Evolutionary conservation across 2,113 vertebrate genomes (phyloP), one percentile per base, ranked within the genome.

Genomic region (Alethe castanea): DNA sequence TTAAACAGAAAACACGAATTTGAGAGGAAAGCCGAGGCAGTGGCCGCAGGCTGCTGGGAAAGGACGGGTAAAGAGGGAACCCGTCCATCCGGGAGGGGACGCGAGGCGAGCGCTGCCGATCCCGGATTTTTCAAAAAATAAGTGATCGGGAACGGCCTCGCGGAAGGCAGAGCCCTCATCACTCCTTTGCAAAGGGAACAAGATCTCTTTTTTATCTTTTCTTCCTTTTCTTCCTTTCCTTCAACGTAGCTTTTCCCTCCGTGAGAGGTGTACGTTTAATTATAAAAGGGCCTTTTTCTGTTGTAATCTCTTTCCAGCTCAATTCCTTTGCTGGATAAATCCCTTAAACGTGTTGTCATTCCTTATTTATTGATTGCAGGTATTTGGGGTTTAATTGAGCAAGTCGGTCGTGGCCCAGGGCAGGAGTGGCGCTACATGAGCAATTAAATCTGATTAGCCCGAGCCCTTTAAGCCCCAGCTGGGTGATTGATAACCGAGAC

Each of bases 361-460:
- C 97, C 96, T 97, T 97, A 97, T 97, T 98, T 98, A 98, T 98
- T 97, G 98, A 98, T 98, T 98, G 98, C 97, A 97, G 97, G 97
- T 97, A 98, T 98, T 98, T 98, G 98, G 97, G 97, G 97, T 97
- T 98, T 98, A 98, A 98, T 98, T 98, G 98, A 98, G 98, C 97
- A 98, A 97, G 97, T 98, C 98, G 97, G 98, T 97, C 97, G 97
- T 96, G 96, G 97, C 98, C 98, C 97, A 96, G 97, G 98, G 98
- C 98, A 97, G 97, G 97, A 98, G 97, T 98, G 98, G 97, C 97
- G 97, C 98, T 98, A 98, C 98, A 98, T 96, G 97, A 98, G 98
- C 98, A 98, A 98, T 98, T 98, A 98, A 98, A 98, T 98, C 98
- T 98, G 98, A 98, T 98, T 98, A 98, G 98, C 96, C 98, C 96